phyloP scores from a whole-genome alignment of 2,888 invertebrate species.

The Hemicrepidius hirtus region DNA sequence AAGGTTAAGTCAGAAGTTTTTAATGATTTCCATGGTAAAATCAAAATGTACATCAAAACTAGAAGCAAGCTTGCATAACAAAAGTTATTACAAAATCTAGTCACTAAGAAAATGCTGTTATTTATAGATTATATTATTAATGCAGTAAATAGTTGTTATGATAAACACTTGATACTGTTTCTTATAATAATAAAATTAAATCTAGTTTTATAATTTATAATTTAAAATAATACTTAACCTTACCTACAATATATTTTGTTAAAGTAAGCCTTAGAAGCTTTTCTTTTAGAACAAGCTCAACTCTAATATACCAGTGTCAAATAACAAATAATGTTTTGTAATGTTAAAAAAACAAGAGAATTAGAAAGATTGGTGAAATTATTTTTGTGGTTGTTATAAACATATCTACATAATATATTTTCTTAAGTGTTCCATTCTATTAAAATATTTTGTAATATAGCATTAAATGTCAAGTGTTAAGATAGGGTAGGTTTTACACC shows the following conservation, averaged over 20 bases:
- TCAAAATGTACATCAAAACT: too few species aligned
- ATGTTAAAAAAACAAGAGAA: slow-evolving; percentile 3
- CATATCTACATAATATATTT: slow-evolving; percentile 60
- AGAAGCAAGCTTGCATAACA: not conserved
- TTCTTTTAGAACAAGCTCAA: slow-evolving; percentile 14
- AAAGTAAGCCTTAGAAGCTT: slow-evolving; percentile 2
- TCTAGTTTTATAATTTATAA: too few species aligned
- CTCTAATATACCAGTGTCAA: slow-evolving; percentile 17
- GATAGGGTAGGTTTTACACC: slow-evolving; percentile 52
- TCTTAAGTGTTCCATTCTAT: slow-evolving; percentile 56
- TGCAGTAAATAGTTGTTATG: too few species aligned
- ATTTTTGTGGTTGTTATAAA: slow-evolving; percentile 53
- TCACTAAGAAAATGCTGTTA: not conserved
- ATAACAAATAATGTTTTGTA: slow-evolving; percentile 12
- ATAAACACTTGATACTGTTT: too few species aligned
- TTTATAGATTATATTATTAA: not conserved
- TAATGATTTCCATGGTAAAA: not conserved
- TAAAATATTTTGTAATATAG: slow-evolving; percentile 42
- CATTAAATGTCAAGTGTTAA: slow-evolving; percentile 35
- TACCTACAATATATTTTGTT: not conserved
- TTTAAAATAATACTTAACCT: too few species aligned
- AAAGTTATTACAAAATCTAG: not conserved
- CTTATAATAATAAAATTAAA: too few species aligned
- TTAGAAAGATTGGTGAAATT: slow-evolving; percentile 27
- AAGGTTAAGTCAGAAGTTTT: too few species aligned